These are phyloP conservation scores for Ptychoptera albimana DNA, from an alignment of 2,888 invertebrate genomes.

Conservation along the genomic window DNA sequence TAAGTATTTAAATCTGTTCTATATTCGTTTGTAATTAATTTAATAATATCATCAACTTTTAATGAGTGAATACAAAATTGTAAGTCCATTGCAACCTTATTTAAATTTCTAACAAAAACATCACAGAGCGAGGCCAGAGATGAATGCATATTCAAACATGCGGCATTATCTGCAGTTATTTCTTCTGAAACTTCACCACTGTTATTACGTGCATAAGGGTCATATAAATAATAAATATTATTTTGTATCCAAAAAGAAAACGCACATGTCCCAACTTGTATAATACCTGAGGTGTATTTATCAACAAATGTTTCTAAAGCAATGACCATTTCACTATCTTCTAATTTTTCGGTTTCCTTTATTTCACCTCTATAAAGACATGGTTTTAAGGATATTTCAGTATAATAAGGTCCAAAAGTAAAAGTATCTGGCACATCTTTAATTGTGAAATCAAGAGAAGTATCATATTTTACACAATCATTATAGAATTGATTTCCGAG, in stretches of 20 bases:
- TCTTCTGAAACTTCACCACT: conserved; percentile 33
- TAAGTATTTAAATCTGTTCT: background rate
- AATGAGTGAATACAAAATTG: conserved; percentile 40
- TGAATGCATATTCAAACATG: conserved; percentile 45
- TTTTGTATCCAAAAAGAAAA: conserved; percentile 41
- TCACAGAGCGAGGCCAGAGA: conserved; percentile 39
- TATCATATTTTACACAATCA: conserved; percentile 7
- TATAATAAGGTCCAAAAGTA: conserved; percentile 25
- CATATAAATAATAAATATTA: conserved; percentile 41
- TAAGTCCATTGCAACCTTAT: conserved; percentile 21
- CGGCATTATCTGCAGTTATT: conserved; percentile 23
- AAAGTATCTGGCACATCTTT: conserved; percentile 28
- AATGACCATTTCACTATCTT: background rate
- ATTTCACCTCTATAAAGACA: background rate
- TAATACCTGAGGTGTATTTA: conserved; percentile 16
- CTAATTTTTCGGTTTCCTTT: background rate
- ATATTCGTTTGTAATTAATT: conserved; percentile 15
- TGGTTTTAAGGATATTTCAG: conserved; percentile 8
- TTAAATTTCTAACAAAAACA: conserved; percentile 33
- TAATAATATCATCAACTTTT: conserved; percentile 20
- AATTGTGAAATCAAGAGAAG: conserved; percentile 15
- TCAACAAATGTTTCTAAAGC: background rate
- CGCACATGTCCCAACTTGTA: conserved; percentile 36
- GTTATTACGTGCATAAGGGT: conserved; percentile 38
- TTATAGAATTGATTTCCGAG: conserved; percentile 36